phyloP scores from a whole-genome alignment of 2,113 vertebrate species.

The Amphiprion percula region DNA sequence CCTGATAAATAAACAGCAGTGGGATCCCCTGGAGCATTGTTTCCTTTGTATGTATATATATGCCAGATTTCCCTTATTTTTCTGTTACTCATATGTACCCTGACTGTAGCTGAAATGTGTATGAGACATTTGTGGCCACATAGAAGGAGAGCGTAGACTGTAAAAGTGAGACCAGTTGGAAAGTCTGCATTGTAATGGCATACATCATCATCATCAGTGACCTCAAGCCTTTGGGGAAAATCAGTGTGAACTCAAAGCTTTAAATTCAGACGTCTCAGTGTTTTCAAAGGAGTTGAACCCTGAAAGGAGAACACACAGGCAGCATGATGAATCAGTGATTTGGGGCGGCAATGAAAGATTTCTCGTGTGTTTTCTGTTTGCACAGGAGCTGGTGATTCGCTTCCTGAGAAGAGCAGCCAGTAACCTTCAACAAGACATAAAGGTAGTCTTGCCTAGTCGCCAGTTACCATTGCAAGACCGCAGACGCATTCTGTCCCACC shows the following conservation, averaged over 20 bases:
- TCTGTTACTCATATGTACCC: slow-evolving; percentile 59
- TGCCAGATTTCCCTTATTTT: slow-evolving; percentile 63
- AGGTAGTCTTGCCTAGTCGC: slow-evolving; percentile 87
- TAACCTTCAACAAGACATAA: slow-evolving; percentile 91
- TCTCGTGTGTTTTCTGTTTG: slow-evolving; percentile 37
- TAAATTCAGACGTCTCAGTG: slow-evolving; percentile 10
- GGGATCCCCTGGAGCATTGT: slow-evolving; percentile 42
- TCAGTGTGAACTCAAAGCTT: slow-evolving; percentile 26
- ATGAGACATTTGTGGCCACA: slow-evolving; percentile 56
- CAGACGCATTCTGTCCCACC: slow-evolving; percentile 90
- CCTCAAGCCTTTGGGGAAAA: slow-evolving; percentile 57
- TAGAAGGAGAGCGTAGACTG: slow-evolving; percentile 56
- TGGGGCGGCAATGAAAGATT: slow-evolving; percentile 17
- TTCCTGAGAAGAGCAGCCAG: slow-evolving; percentile 92
- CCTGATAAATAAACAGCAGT: slow-evolving; percentile 35
- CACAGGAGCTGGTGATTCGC: slow-evolving; percentile 93
- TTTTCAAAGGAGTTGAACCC: slow-evolving; percentile 14
- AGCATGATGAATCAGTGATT: slow-evolving; percentile 31
- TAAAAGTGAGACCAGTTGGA: slow-evolving; percentile 61
- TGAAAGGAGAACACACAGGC: slow-evolving; percentile 15
- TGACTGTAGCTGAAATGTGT: slow-evolving; percentile 58
- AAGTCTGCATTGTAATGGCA: slow-evolving; percentile 67
- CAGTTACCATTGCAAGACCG: slow-evolving; percentile 87
- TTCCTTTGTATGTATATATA: slow-evolving; percentile 46
- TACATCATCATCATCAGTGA: slow-evolving; percentile 56